Base-by-base conservation (phyloP, 2,888 invertebrate species). In the Chesias legatella region DNA sequence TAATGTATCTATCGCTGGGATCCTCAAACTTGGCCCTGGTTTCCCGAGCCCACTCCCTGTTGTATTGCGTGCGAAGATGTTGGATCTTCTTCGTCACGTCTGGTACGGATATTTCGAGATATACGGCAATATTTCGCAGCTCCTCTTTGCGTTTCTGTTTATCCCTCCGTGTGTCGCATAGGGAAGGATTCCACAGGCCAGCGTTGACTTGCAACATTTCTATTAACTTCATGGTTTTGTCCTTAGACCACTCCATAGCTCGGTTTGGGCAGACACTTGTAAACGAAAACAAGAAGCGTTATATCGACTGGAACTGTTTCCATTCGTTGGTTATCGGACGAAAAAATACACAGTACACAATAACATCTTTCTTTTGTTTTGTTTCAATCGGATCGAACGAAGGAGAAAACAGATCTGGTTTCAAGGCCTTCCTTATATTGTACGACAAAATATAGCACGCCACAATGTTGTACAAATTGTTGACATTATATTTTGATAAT, bases 51-150 rank as follows among this genome's bases (percentile, higher is more conserved):
- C 89, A 88, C 53, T 91, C 91, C 4, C 91, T 82, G 55, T 91
- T 91, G 52, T 91, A 91, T 46, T 91, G 91, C 0, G 91, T 91
- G 3, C 91, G 78, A 24, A 91, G 69, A 43, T 91, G 91, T 49
- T 91, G 91, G 34, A 91, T 90, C 52, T 91, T 91, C 56, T 90
- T 91, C 1, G 90, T 90, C 13, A 88, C 76, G 51, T 91, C 91
- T 3, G 83, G 77, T 11, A 70, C 74, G 54, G 67, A 73, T 45
- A 86, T 73, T 5, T 72, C 73, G 9, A 88, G 67, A 35, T 76
- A 60, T 10, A 77, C 77, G 0, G 86, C 69, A 53, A 88, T 84
- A n/a, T 65, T 64, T 0, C 80, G 72, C 40, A 88, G 54, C 48
- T 85, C 84, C 37, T 83, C 83, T 43, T 74, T 81, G 6, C 88